Evolutionary conservation across 1,140 invertebrate genomes (phyloP), one percentile per base, ranked within the genome.

Genomic region (Pseudomyrmex flavicornis): DNA sequence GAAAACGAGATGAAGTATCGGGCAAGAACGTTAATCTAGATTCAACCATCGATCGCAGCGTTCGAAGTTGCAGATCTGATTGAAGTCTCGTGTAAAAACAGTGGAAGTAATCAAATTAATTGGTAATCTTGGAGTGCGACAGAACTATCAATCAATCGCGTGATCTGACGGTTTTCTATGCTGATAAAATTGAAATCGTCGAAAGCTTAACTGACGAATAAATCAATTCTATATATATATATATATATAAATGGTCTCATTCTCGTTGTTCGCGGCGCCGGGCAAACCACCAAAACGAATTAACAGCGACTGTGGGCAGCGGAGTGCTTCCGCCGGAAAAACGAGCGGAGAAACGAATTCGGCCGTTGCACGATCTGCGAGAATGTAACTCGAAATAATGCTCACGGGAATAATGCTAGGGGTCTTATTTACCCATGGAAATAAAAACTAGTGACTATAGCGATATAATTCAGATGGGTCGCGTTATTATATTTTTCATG

Each of bases 361-460:
- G 52, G 44, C 35, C 44, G 35, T 35, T 35, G 17, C 68, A 15
- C 74, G n/a, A 70, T 20, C 52, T 12, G 74, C 44, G 86, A 80
- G 85, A 87, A 84, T 50, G 62, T 44, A 87, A 86, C 73, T 73
- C 68, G 61, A 66, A 84, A 87, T 59, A 87, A 84, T 70, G 44
- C 44, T 26, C 20, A 54, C 44, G 0, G 4, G 65, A 68, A 46
- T 26, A 79, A 80, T 35, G 52, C 20, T 22, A 22, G 20, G 20
- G 20, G 15, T 52, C 61, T 87, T 87, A 87, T 87, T 88, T 87
- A 83, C 58, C 17, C 82, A 50, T 62, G 68, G 50, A 50, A 87
- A 80, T 65, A 44, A 70, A 80, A 80, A 70, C 54, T 22, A 54
- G 17, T 54, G 44, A 80, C 35, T 70, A 70, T 46, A 59, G 35